Percentiles rank a stretch among this genome's conserved stretches.
Evolutionary conservation across 2,888 invertebrate species (phyloP).

Genomic region (Hemicrepidius hirtus): DNA sequence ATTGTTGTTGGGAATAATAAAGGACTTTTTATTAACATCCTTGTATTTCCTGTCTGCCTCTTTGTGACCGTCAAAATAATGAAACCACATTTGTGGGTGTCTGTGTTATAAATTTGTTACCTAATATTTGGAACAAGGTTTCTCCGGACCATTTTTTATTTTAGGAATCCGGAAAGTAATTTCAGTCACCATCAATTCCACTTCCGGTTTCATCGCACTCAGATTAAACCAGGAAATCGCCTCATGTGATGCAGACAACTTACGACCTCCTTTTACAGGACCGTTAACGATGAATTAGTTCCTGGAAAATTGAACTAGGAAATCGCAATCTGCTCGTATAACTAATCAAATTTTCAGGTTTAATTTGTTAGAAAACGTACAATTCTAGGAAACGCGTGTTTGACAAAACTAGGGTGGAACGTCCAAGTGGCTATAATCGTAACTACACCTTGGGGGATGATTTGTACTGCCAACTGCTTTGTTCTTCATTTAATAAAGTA

Average conservation of each 20-base stretch:
- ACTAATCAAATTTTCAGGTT: constrained; percentile 9
- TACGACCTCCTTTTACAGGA: constrained; percentile 20
- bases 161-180: constrained; percentile 54
- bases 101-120: constrained; percentile 28
- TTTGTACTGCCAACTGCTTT: constrained; percentile 29
- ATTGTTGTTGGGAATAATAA: constrained; percentile 53
- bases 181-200: constrained; percentile 57
- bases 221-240: constrained; percentile 55
- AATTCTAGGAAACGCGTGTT: neutral
- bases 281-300: constrained; percentile 30
- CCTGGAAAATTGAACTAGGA: constrained; percentile 2
- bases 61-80: constrained; percentile 22
- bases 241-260: constrained; percentile 39
- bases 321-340: neutral
- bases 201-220: constrained; percentile 51
- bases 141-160: constrained; percentile 39
- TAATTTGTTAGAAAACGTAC: neutral
- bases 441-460: constrained; percentile 38
- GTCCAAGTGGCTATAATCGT: constrained; percentile 23
- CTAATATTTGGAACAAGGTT: constrained; percentile 37
- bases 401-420: constrained; percentile 13
- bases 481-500: constrained; percentile 40
- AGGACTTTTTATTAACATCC: constrained; percentile 48
- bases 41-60: constrained; percentile 28
- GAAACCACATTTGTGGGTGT: constrained; percentile 20